These are phyloP conservation scores for Meles meles DNA, from an alignment of 2,113 vertebrate genomes.

Conservation along the genomic window DNA sequence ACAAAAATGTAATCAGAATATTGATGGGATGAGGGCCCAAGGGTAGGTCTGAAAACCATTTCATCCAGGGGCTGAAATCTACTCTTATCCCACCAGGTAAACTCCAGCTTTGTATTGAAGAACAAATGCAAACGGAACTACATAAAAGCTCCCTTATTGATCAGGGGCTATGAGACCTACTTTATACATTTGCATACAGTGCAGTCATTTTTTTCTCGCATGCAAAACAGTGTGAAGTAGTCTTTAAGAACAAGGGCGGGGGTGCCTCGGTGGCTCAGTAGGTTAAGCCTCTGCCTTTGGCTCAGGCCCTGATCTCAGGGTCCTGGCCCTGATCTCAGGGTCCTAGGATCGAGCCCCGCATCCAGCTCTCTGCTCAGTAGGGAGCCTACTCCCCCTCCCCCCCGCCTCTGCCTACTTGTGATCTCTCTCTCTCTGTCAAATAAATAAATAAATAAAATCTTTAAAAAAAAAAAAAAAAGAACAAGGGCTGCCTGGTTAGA, in stretches of 20 bases:
- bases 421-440: too few species aligned
- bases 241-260: background rate
- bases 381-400: too few species aligned
- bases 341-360: fast-evolving
- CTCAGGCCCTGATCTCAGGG: too few species aligned
- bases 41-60: constrained; percentile 48
- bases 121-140: background rate
- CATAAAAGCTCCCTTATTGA: background rate
- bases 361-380: too few species aligned
- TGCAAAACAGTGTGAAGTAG: background rate
- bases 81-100: background rate
- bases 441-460: too few species aligned
- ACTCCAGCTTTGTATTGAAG: background rate
- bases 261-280: too few species aligned
- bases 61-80: constrained; percentile 17
- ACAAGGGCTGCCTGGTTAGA: background rate
- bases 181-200: background rate
- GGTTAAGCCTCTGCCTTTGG: too few species aligned
- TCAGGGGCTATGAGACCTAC: background rate
- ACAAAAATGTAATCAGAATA: constrained; percentile 47
- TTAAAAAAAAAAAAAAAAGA: background rate
- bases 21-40: background rate
- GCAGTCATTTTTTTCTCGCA: background rate
- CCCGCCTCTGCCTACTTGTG: too few species aligned
- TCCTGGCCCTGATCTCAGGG: too few species aligned